A percentile compares a stretch with the other conserved stretches of the same genome.
Evolutionary conservation across 2,113 vertebrate species (phyloP).

Genomic region (Osmerus mordax): DNA sequence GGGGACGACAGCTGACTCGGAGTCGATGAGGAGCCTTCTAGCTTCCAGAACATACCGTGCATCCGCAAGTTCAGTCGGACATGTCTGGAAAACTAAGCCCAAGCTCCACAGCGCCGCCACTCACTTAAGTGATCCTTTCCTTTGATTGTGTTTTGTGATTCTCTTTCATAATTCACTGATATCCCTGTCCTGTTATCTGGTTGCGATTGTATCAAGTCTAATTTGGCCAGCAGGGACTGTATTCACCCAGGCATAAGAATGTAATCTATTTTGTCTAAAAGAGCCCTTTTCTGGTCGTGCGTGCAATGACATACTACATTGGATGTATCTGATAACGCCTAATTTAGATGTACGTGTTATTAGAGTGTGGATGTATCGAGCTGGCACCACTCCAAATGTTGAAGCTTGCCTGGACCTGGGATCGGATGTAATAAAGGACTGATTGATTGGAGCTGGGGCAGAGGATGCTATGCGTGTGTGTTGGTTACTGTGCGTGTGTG

Average conservation of each 20-base stretch:
- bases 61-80: background rate
- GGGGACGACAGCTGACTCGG: background rate
- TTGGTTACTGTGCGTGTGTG: constrained; percentile 7
- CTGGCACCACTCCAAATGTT: too few relatives aligned
- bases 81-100: background rate
- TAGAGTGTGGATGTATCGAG: too few relatives aligned
- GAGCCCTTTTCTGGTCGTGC: background rate
- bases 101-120: background rate
- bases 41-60: background rate
- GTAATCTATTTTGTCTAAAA: background rate
- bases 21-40: background rate
- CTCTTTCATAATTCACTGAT: background rate
- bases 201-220: background rate
- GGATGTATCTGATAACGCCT: too few relatives aligned
- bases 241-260: background rate
- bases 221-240: background rate
- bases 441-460: constrained; percentile 3
- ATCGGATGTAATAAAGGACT: constrained; percentile 9
- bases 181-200: background rate
- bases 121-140: background rate
- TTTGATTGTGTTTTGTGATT: background rate
- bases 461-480: background rate
- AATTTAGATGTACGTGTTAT: too few relatives aligned
- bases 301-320: too few relatives aligned
- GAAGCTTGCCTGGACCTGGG: background rate